These are phyloP conservation scores for Cantharis rustica DNA, from an alignment of 2,888 invertebrate species.

Conservation along the genomic window DNA sequence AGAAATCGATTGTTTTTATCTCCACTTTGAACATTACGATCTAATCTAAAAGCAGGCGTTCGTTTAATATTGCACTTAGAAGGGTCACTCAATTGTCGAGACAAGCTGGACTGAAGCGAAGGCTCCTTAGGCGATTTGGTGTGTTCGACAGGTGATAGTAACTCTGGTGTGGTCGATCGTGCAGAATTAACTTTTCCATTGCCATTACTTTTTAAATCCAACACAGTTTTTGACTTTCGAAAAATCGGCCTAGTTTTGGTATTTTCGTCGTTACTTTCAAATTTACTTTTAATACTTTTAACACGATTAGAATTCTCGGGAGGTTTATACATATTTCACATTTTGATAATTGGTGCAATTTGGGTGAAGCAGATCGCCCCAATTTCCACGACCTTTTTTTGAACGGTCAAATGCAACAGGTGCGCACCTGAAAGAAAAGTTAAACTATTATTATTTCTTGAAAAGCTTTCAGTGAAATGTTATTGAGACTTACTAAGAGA, in stretches of 20 bases:
- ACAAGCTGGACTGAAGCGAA: slow-evolving; percentile 22
- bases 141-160: background rate
- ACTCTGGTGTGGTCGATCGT: background rate
- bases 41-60: slow-evolving; percentile 62
- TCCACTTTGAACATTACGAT: slow-evolving; percentile 43
- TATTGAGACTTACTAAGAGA: background rate
- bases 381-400: background rate
- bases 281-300: slow-evolving; percentile 68
- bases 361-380: background rate
- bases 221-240: slow-evolving; percentile 22
- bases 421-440: background rate
- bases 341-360: slow-evolving; percentile 10
- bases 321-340: slow-evolving; percentile 50
- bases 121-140: background rate
- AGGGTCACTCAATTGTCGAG: slow-evolving; percentile 55
- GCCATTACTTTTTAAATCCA: slow-evolving; percentile 7
- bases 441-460: background rate
- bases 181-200: background rate
- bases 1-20: slow-evolving; percentile 24
- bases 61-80: slow-evolving; percentile 59
- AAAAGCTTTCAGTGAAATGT: background rate
- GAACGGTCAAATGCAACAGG: background rate
- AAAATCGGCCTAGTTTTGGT: slow-evolving; percentile 33
- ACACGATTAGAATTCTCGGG: slow-evolving; percentile 59
- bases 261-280: slow-evolving; percentile 56